Conservation (phyloP, 2,113 vertebrate species). For the Anoura caudifer region DNA sequence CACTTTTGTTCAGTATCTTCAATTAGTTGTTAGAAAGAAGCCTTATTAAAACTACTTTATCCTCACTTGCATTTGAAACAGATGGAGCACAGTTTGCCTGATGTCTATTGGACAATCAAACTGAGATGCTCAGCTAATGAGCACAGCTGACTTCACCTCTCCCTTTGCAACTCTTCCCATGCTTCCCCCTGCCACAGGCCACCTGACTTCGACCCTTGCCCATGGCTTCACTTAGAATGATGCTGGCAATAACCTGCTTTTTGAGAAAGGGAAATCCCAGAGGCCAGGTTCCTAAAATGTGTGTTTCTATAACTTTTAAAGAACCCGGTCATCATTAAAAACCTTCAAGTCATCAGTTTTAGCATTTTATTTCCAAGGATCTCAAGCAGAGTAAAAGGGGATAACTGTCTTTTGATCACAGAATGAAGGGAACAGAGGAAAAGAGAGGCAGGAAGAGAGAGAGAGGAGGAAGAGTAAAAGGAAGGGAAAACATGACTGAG, state of each 20-base stretch:
- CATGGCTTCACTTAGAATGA: not conserved
- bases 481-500: constrained; percentile 27
- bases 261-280: not conserved
- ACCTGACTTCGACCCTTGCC: not conserved
- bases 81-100: not conserved
- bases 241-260: not conserved
- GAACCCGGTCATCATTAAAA: not conserved
- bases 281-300: not conserved
- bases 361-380: not conserved
- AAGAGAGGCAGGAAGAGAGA: not conserved
- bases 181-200: not conserved
- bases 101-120: not conserved
- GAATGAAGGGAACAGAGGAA: not conserved
- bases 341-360: not conserved
- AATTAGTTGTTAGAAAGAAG: not conserved
- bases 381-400: not conserved
- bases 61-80: not conserved
- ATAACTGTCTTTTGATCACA: not conserved
- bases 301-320: not conserved
- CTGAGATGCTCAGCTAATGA: not conserved
- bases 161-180: not conserved
- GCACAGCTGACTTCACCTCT: not conserved
- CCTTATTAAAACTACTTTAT: not conserved
- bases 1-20: not conserved
- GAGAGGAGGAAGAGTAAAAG: not conserved